Percentiles rank a stretch among this genome's conserved stretches.
Conservation (phyloP, 92 coral and sea anemone genomes). For the Micromussa lordhowensis region DNA sequence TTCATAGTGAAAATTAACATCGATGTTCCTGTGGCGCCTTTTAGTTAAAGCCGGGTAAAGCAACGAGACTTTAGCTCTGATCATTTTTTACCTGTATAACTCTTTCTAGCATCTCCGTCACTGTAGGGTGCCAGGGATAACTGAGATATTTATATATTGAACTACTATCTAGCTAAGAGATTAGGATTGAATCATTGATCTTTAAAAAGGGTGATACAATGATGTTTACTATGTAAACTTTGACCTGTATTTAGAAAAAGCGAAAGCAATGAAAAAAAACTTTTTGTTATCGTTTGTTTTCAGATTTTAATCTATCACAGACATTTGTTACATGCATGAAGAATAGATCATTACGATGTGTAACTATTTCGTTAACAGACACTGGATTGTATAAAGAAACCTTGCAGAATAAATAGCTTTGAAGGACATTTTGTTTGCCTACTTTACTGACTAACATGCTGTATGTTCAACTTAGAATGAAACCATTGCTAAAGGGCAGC, state of each 20-base stretch:
- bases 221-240: constrained; percentile 55
- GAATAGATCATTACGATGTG: neutral
- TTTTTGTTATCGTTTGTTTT: constrained; percentile 22
- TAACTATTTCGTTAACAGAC: neutral
- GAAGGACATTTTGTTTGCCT: neutral
- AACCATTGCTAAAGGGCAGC: too few relatives aligned
- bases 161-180: neutral
- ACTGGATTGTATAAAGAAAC: constrained; percentile 29
- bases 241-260: neutral
- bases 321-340: constrained; percentile 30
- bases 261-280: neutral
- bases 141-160: neutral
- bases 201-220: constrained; percentile 10
- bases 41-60: neutral
- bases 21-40: neutral
- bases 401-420: constrained; percentile 7
- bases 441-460: neutral
- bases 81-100: neutral
- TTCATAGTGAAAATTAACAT: neutral
- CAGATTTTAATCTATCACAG: constrained; percentile 6
- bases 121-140: neutral
- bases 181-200: neutral
- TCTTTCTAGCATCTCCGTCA: neutral
- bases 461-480: too few relatives aligned
- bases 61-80: neutral